Conservation (phyloP, 35 echinoderm and acorn worm genomes). For the Lytechinus variegatus region DNA sequence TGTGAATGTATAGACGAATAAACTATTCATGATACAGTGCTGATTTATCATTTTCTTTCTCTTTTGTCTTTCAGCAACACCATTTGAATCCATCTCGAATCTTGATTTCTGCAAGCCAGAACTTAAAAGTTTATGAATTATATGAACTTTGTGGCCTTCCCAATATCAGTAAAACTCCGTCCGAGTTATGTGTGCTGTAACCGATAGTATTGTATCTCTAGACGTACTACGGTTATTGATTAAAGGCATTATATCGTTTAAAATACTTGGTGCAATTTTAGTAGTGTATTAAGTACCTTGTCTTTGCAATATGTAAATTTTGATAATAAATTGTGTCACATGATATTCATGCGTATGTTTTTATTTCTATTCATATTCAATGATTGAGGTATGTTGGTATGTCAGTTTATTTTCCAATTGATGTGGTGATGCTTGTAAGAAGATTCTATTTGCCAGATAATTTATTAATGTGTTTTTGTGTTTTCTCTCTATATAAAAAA, state of each 20-base stretch:
- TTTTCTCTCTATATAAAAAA: too few relatives aligned
- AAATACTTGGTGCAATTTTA: background rate
- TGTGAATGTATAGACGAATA: too few relatives aligned
- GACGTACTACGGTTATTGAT: background rate
- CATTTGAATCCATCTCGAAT: conserved; percentile 71
- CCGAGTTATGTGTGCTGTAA: background rate
- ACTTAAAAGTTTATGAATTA: conserved; percentile 30
- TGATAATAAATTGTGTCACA: background rate
- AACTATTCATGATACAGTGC: too few relatives aligned
- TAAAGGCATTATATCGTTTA: background rate
- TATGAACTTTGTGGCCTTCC: background rate
- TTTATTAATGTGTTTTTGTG: too few relatives aligned
- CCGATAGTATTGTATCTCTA: background rate
- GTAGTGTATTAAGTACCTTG: background rate
- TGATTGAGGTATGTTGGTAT: background rate
- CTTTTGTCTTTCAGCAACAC: conserved; percentile 55
- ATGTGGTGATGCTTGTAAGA: background rate
- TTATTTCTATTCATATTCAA: background rate
- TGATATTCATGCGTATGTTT: background rate
- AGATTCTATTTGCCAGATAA: background rate
- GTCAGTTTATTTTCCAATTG: background rate
- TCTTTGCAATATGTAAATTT: background rate
- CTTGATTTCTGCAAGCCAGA: conserved; percentile 87
- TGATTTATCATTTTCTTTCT: background rate
- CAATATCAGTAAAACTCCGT: background rate